These are phyloP conservation scores for Frankliniella fusca DNA, from an alignment of 2,888 invertebrate species.

Conservation along the genomic window DNA sequence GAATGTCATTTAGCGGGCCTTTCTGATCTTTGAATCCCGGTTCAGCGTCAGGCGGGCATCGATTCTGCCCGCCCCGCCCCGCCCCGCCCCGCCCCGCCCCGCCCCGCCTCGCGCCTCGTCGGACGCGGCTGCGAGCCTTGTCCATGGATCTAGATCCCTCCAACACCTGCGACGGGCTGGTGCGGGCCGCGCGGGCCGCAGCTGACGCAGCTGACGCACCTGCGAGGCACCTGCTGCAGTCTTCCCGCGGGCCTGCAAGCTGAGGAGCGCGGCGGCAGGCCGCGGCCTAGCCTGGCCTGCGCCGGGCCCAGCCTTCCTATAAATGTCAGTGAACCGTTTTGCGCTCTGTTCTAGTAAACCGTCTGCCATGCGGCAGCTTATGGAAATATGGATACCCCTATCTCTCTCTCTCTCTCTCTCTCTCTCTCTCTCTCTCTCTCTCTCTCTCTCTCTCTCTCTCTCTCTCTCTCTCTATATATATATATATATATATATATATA, in stretches of 20 bases:
- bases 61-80: not conserved
- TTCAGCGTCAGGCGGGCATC: too few relatives aligned
- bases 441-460: too few relatives aligned
- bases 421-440: too few relatives aligned
- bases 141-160: too few relatives aligned
- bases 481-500: too few relatives aligned
- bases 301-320: not conserved
- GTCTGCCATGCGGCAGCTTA: not conserved
- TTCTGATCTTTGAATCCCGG: too few relatives aligned
- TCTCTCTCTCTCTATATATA: too few relatives aligned
- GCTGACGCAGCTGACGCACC: conserved; percentile 3
- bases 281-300: not conserved
- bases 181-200: not conserved
- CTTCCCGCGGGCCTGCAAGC: not conserved
- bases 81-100: not conserved
- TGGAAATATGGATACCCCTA: too few relatives aligned
- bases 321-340: conserved; percentile 16
- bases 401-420: too few relatives aligned
- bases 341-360: too few relatives aligned
- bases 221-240: not conserved
- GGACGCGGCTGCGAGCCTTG: not conserved
- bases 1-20: too few relatives aligned
- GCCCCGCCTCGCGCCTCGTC: not conserved
- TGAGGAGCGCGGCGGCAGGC: not conserved
- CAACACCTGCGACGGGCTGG: not conserved